These are phyloP conservation scores for Cuculus canorus DNA, from an alignment of 2,797 vertebrate genomes.

Conservation along the genomic window DNA sequence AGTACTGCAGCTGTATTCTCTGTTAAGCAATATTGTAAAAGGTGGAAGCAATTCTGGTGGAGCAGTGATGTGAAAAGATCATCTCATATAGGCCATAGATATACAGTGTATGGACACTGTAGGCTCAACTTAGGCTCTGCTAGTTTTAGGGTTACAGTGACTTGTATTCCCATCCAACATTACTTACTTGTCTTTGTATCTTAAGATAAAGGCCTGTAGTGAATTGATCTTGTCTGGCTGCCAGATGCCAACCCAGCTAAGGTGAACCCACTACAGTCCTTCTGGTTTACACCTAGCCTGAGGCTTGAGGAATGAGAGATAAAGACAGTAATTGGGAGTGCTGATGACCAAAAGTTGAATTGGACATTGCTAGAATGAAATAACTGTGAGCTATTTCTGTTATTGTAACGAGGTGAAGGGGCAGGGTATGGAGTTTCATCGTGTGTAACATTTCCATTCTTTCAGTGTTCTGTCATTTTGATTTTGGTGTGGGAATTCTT, in stretches of 20 bases:
- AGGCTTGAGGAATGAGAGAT: neutral
- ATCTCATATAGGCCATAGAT: neutral
- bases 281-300: neutral
- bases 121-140: neutral
- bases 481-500: neutral
- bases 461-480: neutral
- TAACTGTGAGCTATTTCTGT: neutral
- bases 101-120: neutral
- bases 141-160: neutral
- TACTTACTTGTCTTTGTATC: neutral
- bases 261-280: neutral
- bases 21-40: neutral
- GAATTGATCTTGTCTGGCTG: neutral
- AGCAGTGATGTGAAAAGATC: neutral
- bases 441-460: neutral
- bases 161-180: neutral
- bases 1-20: neutral
- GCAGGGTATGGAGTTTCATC: neutral
- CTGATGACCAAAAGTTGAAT: neutral
- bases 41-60: neutral
- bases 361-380: neutral
- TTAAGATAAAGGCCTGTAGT: neutral
- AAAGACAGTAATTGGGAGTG: neutral
- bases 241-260: neutral
- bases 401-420: neutral